Conservation (phyloP, 2,797 vertebrate species). For the Scarus forsteni region DNA sequence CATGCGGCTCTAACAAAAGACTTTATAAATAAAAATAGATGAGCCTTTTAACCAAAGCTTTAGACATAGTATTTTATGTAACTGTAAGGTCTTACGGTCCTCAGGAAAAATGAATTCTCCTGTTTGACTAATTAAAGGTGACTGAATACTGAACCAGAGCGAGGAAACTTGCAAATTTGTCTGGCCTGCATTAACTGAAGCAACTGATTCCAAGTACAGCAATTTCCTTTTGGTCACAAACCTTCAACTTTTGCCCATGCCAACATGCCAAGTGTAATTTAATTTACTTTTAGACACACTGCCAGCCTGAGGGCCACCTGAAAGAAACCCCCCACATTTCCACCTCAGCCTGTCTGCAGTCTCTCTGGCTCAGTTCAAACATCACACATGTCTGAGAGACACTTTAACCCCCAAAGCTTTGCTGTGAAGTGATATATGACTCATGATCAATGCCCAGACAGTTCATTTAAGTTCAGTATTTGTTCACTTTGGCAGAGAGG, state of each 20-base stretch:
- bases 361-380: slow-evolving; percentile 35
- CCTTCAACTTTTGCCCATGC: background rate
- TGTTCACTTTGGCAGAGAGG: slow-evolving; percentile 31
- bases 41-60: no score
- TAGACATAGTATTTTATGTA: background rate
- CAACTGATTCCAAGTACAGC: slow-evolving; percentile 35
- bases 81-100: background rate
- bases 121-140: slow-evolving; percentile 13
- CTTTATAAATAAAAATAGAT: no score
- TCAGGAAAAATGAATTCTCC: slow-evolving; percentile 5
- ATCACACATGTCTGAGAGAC: slow-evolving; percentile 6
- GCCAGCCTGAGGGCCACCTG: slow-evolving; percentile 56
- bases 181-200: slow-evolving; percentile 4
- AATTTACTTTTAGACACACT: slow-evolving; percentile 30
- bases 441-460: slow-evolving; percentile 29
- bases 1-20: no score
- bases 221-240: slow-evolving; percentile 25
- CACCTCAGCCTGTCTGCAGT: slow-evolving; percentile 13
- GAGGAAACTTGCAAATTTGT: slow-evolving; percentile 22
- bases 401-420: slow-evolving; percentile 1
- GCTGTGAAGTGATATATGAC: slow-evolving; percentile 29
- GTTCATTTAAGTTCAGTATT: slow-evolving; percentile 27
- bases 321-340: slow-evolving; percentile 42
- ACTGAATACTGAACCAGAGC: slow-evolving; percentile 10
- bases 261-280: slow-evolving; percentile 32